Percentiles rank a stretch among this genome's conserved stretches.
Conservation (phyloP, 53 echinoderm and acorn worm genomes). For the Astropecten irregularis region DNA sequence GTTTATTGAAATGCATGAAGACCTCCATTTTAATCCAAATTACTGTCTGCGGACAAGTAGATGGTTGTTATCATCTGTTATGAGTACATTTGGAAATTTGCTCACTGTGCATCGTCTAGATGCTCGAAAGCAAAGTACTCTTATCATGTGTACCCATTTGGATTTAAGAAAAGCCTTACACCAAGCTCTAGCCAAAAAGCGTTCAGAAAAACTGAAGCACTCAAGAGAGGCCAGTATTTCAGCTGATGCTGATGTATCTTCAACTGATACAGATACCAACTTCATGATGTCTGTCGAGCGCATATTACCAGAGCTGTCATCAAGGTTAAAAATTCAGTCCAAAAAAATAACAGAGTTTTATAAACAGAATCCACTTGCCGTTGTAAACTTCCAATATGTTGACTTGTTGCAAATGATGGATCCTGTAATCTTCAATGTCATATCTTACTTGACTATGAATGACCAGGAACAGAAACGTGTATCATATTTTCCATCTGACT, state of each 20-base stretch:
- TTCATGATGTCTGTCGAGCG: neutral
- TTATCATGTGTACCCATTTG: neutral
- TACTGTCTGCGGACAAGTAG: constrained; percentile 10
- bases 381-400: constrained; percentile 5
- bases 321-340: neutral
- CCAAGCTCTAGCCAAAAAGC: neutral
- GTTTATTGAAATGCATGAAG: neutral
- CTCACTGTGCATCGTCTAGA: constrained; percentile 14
- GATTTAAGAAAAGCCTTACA: constrained; percentile 5
- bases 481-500: neutral
- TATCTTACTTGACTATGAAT: neutral
- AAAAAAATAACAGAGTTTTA: constrained; percentile 10
- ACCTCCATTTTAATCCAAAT: neutral
- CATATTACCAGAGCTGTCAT: neutral
- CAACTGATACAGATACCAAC: neutral
- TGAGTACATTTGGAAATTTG: constrained; percentile 15
- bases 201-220: neutral
- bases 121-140: constrained; percentile 19
- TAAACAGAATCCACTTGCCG: constrained; percentile 2
- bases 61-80: constrained; percentile 27
- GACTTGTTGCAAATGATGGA: constrained; percentile 6
- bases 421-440: neutral
- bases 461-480: constrained; percentile 3
- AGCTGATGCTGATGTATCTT: neutral
- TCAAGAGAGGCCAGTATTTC: neutral